A percentile compares a stretch with the other conserved stretches of the same genome.
These are phyloP conservation scores for Cephus pygmeus DNA, from an alignment of 2,888 invertebrate genomes.

Conservation along the genomic window DNA sequence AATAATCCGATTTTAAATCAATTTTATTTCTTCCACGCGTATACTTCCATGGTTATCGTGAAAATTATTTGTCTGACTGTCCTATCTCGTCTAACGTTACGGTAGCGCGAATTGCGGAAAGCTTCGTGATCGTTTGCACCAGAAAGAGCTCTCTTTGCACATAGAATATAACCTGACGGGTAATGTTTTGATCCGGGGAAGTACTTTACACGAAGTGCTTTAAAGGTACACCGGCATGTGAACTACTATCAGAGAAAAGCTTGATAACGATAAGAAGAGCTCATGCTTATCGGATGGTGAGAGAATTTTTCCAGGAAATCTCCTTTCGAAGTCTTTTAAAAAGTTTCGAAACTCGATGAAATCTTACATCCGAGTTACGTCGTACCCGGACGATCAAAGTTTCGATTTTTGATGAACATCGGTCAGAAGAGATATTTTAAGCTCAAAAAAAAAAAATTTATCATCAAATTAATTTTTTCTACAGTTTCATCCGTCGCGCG, in stretches of 20 bases:
- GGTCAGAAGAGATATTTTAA: accelerated
- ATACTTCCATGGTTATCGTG: background rate
- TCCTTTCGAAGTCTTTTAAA: background rate
- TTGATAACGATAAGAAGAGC: background rate
- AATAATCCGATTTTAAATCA: too few relatives aligned
- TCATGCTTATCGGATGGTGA: background rate
- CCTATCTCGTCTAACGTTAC: background rate
- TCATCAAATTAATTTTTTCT: background rate
- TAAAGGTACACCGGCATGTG: background rate
- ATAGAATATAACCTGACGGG: background rate
- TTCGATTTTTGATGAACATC: background rate
- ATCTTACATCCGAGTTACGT: background rate
- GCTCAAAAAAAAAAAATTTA: background rate
- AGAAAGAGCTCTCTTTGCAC: background rate
- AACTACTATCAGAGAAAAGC: background rate
- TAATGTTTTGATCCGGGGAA: background rate
- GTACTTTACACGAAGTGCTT: background rate
- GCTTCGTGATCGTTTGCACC: background rate
- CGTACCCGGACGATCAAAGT: background rate
- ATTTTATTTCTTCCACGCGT: background rate
- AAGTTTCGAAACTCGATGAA: background rate
- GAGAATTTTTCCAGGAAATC: background rate
- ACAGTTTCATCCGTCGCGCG: background rate
- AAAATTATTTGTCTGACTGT: background rate
- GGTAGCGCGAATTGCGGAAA: background rate